phyloP scores from a whole-genome alignment of 2,797 vertebrate genomes.

The Gastrophryne carolinensis region DNA sequence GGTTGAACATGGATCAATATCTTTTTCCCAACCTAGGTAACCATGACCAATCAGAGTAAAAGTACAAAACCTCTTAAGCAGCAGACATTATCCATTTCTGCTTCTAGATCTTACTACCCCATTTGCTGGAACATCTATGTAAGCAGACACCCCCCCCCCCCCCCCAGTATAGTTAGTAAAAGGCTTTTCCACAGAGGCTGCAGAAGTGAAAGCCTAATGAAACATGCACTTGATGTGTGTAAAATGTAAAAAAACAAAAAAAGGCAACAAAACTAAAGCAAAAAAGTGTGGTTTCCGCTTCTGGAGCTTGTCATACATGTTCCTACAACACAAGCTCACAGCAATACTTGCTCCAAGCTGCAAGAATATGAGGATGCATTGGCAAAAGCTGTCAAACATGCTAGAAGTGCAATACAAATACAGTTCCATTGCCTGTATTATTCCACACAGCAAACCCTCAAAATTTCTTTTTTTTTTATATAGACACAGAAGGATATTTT shows the following conservation, averaged over 20 bases:
- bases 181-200: conserved; percentile 82
- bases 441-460: conserved; percentile 71
- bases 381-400: conserved; percentile 74
- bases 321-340: conserved; percentile 72
- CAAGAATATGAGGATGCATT: conserved; percentile 70
- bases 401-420: conserved; percentile 69
- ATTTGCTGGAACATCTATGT: neutral
- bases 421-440: conserved; percentile 75
- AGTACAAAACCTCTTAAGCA: neutral
- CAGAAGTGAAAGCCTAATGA: conserved; percentile 63
- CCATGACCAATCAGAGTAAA: no score
- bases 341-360: conserved; percentile 73
- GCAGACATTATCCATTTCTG: neutral
- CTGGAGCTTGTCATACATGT: conserved; percentile 73
- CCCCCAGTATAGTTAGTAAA: conserved; percentile 51
- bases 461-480: conserved; percentile 61
- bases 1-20: no score
- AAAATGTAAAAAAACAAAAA: conserved; percentile 76
- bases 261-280: conserved; percentile 81
- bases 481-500: conserved; percentile 76
- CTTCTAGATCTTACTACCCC: neutral
- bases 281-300: conserved; percentile 73
- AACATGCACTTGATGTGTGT: conserved; percentile 72
- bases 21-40: no score
- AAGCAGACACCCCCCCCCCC: no score